These are phyloP conservation scores for Vanacampus margaritifer DNA, from an alignment of 2,113 vertebrate genomes.

Conservation along the genomic window DNA sequence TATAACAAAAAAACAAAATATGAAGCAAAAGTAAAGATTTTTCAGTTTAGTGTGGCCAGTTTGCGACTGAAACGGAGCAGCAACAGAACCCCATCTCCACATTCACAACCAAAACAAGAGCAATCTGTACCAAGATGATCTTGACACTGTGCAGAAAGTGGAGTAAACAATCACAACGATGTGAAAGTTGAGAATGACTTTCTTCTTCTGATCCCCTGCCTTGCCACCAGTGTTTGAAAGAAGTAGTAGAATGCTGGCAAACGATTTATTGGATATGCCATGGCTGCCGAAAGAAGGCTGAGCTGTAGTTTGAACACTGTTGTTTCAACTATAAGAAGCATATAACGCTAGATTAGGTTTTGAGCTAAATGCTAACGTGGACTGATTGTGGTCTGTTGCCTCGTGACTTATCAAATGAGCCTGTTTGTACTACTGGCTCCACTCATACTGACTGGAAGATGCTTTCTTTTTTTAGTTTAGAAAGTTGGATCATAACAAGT, in stretches of 20 bases:
- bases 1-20: too few relatives aligned
- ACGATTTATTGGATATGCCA: background rate
- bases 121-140: background rate
- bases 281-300: background rate
- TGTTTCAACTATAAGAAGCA: background rate
- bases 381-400: background rate
- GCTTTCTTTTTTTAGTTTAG: background rate
- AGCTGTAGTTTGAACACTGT: background rate
- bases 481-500: background rate
- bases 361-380: background rate
- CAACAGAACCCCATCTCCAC: background rate
- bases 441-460: background rate
- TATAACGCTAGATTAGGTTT: background rate
- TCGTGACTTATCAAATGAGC: background rate
- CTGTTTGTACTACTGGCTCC: background rate
- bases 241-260: background rate
- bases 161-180: background rate
- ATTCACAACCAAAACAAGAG: background rate
- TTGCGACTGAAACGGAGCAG: too few relatives aligned
- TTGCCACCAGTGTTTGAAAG: background rate
- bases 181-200: background rate
- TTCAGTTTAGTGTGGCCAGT: too few relatives aligned
- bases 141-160: background rate
- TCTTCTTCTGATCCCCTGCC: background rate
- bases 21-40: too few relatives aligned